Evolutionary conservation across 2,888 invertebrate species (phyloP), one percentile per base, ranked within the genome.

Genomic region (Gandaritis pyraliata): DNA sequence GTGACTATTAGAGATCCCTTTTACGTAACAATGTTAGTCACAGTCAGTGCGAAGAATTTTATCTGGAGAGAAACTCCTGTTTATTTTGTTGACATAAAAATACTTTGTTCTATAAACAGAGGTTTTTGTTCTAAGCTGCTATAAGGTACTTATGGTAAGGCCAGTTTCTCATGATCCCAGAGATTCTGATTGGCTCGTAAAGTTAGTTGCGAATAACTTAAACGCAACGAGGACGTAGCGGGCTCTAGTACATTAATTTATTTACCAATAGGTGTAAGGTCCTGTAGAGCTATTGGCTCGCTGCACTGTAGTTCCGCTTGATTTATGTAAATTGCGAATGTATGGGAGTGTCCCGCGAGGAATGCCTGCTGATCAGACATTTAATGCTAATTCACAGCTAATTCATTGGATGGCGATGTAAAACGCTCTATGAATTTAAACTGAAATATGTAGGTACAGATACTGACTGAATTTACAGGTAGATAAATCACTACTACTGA

Each of bases 291-390:
- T 72, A 71, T 74, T 70, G 72, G 72, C 69, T 69, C 65, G 74
- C 72, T 72, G 61, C 45, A 66, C 63, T 66, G 66, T 68, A 68
- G 75, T 68, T 73, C 70, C 78, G 46, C 45, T 80, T 85, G 85
- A 85, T 85, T 85, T 83, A 85, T 85, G 82, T 79, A 84, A 81
- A 85, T 85, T 82, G 81, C 75, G 76, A 75, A 76, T 68, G 72
- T 77, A 76, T 74, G 69, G 72, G 68, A 66, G 69, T 45, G 36
- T 55, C 69, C 66, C 64, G 65, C 60, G 54, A 67, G 59, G 59
- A 75, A 77, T 76, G 75, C 74, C 71, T 77, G 75, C 75, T 75
- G 72, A 73, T 68, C 64, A 61, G 66, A 64, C 64, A 65, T 65
- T 70, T 65, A 63, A 54, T 57, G 36, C 39, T 51, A 57, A 68